Conservation (phyloP, 2,797 vertebrate species). For the Bovichtus variegatus region DNA sequence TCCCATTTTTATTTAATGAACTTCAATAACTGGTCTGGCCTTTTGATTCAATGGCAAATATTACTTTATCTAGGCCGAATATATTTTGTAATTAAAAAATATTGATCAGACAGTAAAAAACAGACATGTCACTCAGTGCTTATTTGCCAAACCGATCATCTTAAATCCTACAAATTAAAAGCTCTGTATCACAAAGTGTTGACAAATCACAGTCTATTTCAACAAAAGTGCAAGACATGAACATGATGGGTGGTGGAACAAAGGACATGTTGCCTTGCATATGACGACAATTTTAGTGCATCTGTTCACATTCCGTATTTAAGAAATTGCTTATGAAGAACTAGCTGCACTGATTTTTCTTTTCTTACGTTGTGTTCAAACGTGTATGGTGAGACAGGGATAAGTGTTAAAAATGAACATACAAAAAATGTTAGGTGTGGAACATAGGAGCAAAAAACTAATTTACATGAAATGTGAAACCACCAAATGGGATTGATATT, state of each 20-base stretch:
- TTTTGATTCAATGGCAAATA: neutral
- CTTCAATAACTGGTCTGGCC: neutral
- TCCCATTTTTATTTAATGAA: neutral
- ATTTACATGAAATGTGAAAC: neutral
- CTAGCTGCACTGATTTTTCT: neutral
- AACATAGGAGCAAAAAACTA: conserved; percentile 1
- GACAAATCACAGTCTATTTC: neutral
- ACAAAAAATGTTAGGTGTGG: neutral
- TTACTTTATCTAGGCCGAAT: neutral
- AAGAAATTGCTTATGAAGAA: neutral
- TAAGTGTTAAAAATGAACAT: neutral
- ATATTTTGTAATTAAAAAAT: neutral
- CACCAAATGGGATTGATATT: neutral
- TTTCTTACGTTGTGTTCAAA: neutral
- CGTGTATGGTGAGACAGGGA: neutral
- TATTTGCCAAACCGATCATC: neutral
- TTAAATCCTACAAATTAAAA: conserved; percentile 2
- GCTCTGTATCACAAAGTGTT: neutral
- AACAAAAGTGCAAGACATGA: conserved; percentile 34
- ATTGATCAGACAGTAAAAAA: neutral
- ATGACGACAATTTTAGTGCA: neutral
- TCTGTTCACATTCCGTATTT: neutral
- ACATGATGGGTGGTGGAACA: conserved; percentile 11
- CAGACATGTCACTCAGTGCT: neutral
- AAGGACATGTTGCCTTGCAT: neutral